These are phyloP conservation scores for Brenthis hecate DNA, from an alignment of 2,888 invertebrate genomes.

Conservation along the genomic window DNA sequence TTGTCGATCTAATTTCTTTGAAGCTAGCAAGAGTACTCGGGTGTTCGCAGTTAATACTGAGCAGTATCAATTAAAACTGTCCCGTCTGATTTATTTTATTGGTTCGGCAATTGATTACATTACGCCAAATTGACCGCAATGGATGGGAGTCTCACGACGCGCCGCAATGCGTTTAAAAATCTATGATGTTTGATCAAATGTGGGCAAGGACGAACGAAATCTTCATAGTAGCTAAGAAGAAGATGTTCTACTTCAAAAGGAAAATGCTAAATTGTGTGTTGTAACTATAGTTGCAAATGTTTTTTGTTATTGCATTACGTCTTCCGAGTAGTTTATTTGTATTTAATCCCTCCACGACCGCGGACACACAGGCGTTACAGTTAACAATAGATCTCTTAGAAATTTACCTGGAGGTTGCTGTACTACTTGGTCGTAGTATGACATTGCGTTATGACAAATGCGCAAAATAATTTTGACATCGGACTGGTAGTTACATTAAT, in stretches of 20 bases:
- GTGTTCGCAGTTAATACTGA: conserved; percentile 67
- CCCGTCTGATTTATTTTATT: conserved; percentile 81
- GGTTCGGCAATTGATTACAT: conserved; percentile 81
- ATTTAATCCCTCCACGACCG: too few species aligned
- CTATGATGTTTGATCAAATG: conserved; percentile 40
- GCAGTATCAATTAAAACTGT: conserved; percentile 80
- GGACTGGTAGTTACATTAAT: too few species aligned
- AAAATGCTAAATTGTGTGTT: not conserved
- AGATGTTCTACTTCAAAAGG: not conserved
- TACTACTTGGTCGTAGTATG: too few species aligned
- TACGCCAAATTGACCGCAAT: conserved; percentile 80
- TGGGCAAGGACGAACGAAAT: conserved; percentile 4
- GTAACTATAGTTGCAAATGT: too few species aligned
- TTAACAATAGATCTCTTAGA: too few species aligned
- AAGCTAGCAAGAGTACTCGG: conserved; percentile 38
- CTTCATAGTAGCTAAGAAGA: not conserved
- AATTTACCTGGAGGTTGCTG: too few species aligned
- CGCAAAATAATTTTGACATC: too few species aligned
- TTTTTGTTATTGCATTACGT: too few species aligned
- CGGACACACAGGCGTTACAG: too few species aligned
- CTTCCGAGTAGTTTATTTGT: too few species aligned
- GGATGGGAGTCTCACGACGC: conserved; percentile 64
- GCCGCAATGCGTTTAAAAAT: conserved; percentile 61
- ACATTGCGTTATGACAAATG: too few species aligned
- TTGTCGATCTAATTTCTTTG: conserved; percentile 36